A percentile compares a stretch with the other conserved stretches of the same genome.
Evolutionary conservation across 2,113 vertebrate species (phyloP).

Genomic region (Noturus placidus): DNA sequence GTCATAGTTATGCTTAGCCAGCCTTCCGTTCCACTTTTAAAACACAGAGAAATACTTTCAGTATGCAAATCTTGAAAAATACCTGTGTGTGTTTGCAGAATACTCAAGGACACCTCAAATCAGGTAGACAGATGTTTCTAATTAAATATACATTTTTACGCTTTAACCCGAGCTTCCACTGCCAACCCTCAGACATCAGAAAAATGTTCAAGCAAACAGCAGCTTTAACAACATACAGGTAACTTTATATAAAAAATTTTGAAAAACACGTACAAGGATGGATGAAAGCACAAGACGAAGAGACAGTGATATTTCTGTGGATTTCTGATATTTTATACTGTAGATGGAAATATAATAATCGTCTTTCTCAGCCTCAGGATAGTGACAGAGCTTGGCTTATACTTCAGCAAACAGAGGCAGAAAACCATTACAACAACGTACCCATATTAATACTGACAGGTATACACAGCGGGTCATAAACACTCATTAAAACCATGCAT

Average conservation of each 20-base stretch:
- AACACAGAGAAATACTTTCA: not conserved
- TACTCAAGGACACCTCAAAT: conserved; percentile 24
- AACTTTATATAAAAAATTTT: not conserved
- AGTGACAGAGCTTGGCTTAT: conserved; percentile 17
- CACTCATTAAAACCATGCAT: conserved; percentile 28
- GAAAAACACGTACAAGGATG: not conserved
- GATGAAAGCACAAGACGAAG: not conserved
- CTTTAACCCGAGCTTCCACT: not conserved
- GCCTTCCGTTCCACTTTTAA: conserved; percentile 1
- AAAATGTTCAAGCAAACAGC: not conserved
- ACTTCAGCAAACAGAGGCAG: not conserved
- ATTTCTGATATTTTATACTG: conserved; percentile 7
- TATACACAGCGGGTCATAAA: conserved; percentile 20
- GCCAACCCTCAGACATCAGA: not conserved
- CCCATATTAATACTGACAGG: conserved; percentile 34
- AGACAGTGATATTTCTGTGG: not conserved
- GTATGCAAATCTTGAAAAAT: conserved; percentile 15
- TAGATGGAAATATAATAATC: conserved; percentile 17
- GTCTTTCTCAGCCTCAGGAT: not conserved
- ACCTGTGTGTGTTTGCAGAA: conserved; percentile 3
- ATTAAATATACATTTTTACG: conserved; percentile 29
- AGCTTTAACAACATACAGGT: not conserved
- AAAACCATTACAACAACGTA: not conserved
- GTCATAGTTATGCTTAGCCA: not conserved
- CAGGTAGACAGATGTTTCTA: not conserved